phyloP scores from a whole-genome alignment of 2,888 invertebrate genomes.

The Cabera pusaria region DNA sequence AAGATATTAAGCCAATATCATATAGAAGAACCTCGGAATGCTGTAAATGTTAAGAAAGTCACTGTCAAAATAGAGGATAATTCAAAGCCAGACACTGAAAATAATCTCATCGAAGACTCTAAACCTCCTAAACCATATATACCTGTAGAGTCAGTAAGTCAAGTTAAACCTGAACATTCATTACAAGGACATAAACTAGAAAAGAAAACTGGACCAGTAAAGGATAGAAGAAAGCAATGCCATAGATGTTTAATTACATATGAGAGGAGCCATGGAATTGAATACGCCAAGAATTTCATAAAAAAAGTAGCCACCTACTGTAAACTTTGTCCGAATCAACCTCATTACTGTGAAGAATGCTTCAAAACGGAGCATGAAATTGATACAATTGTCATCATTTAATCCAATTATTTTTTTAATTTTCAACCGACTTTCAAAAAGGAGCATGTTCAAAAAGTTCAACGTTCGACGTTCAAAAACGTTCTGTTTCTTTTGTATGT shows the following conservation, averaged over 20 bases:
- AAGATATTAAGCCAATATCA: conserved; percentile 31
- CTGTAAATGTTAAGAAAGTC: conserved; percentile 3
- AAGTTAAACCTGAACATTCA: background rate
- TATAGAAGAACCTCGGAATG: conserved; percentile 21
- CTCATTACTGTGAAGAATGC: conserved; percentile 24
- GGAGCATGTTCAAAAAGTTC: too few relatives aligned
- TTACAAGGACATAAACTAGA: conserved; percentile 18
- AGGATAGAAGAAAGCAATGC: conserved; percentile 20
- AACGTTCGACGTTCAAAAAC: too few relatives aligned
- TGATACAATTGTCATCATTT: conserved; percentile 24
- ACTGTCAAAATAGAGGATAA: conserved; percentile 1
- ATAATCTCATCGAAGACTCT: conserved; percentile 3
- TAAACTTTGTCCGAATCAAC: conserved; percentile 25
- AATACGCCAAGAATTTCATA: conserved; percentile 19
- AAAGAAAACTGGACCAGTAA: conserved; percentile 13
- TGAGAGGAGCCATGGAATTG: conserved; percentile 14
- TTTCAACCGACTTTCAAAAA: too few relatives aligned
- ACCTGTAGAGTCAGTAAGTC: too few relatives aligned
- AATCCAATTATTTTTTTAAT: too few relatives aligned
- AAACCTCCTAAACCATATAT: too few relatives aligned
- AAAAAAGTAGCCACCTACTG: conserved; percentile 25
- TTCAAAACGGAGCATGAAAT: conserved; percentile 22
- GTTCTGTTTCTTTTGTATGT: too few relatives aligned
- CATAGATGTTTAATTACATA: conserved; percentile 24
- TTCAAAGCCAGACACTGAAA: conserved; percentile 1